phyloP scores from a whole-genome alignment of 2,113 vertebrate species.

The Lophura nycthemera region DNA sequence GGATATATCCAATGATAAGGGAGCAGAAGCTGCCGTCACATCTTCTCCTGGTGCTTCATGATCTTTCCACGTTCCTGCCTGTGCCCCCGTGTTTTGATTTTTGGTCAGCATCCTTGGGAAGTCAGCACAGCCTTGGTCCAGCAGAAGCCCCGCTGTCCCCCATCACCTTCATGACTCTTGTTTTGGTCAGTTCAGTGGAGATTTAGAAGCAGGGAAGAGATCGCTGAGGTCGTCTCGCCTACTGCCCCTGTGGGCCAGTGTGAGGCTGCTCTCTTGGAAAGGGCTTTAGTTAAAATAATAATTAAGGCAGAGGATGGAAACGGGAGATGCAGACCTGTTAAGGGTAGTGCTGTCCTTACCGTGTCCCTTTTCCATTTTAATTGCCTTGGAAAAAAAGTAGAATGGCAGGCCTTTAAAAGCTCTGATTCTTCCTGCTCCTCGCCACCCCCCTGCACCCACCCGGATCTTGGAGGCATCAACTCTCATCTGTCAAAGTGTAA shows the following conservation, averaged over 20 bases:
- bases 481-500: conserved; percentile 93
- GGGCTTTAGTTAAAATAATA: conserved; percentile 74
- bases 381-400: conserved; percentile 73
- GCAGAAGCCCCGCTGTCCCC: background rate
- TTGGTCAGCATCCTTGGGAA: background rate
- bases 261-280: conserved; percentile 48
- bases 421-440: conserved; percentile 51
- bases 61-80: background rate
- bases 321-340: conserved; percentile 33
- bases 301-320: conserved; percentile 57
- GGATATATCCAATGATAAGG: background rate
- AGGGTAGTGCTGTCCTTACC: conserved; percentile 63
- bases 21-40: background rate
- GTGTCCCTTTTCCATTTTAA: conserved; percentile 75
- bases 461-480: conserved; percentile 84
- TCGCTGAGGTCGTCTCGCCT: conserved; percentile 46
- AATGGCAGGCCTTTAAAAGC: conserved; percentile 77
- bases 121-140: background rate
- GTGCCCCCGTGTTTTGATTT: background rate
- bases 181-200: conserved; percentile 55
- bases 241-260: conserved; percentile 34
- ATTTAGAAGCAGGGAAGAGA: conserved; percentile 19
- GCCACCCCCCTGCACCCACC: conserved; percentile 58
- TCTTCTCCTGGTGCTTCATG: background rate
- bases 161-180: background rate